phyloP scores from a whole-genome alignment of 2,888 invertebrate genomes.

The Trichopria drosophilae region DNA sequence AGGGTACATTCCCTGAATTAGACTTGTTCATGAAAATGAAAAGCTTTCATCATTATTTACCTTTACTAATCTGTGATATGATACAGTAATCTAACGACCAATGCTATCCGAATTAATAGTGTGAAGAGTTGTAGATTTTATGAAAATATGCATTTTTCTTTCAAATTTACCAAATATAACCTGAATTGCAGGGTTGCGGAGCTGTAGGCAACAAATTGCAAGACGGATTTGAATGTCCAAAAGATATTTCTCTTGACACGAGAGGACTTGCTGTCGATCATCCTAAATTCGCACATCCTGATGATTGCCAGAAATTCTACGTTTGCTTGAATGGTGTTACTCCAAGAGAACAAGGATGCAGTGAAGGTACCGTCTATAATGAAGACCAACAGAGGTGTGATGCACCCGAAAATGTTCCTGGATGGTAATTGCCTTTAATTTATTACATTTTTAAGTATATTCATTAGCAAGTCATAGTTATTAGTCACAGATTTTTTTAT shows the following conservation, averaged over 20 bases:
- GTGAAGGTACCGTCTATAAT: slow-evolving; percentile 88
- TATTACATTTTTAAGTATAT: background rate
- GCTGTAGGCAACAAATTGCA: slow-evolving; percentile 64
- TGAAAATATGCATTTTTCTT: background rate
- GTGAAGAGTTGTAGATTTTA: background rate
- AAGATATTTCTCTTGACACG: slow-evolving; percentile 66
- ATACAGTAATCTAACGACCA: no score
- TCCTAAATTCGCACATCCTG: slow-evolving; percentile 83
- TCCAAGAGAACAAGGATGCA: slow-evolving; percentile 86
- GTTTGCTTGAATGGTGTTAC: slow-evolving; percentile 84
- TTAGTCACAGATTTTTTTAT: slow-evolving; percentile 3
- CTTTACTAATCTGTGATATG: no score
- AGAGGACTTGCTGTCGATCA: slow-evolving; percentile 77
- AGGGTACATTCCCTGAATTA: no score
- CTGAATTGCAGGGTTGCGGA: slow-evolving; percentile 50
- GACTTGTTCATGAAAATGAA: no score
- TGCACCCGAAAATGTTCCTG: slow-evolving; percentile 85
- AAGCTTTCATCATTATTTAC: no score
- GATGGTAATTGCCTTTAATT: slow-evolving; percentile 69
- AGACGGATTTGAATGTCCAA: slow-evolving; percentile 86
- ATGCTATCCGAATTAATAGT: no score
- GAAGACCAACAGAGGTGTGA: slow-evolving; percentile 83
- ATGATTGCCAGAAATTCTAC: slow-evolving; percentile 89
- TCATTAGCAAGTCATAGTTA: slow-evolving; percentile 8
- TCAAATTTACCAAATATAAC: background rate